These are phyloP conservation scores for Calameuta pallipes DNA, from an alignment of 2,888 invertebrate genomes.

Conservation along the genomic window DNA sequence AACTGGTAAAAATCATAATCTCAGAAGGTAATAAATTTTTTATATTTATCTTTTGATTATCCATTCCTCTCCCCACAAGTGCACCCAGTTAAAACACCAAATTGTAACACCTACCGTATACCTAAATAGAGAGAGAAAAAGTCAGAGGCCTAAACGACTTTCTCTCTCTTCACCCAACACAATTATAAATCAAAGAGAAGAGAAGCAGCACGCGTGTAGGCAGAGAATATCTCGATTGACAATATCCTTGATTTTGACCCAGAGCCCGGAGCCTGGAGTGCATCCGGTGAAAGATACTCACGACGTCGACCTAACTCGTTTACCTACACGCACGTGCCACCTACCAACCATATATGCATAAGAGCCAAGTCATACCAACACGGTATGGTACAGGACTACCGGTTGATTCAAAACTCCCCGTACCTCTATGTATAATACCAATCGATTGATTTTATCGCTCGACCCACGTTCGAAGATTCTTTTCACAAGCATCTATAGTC, in stretches of 20 bases:
- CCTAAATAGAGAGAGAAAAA: background rate
- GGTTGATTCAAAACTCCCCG: background rate
- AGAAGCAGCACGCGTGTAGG: slow-evolving; percentile 19
- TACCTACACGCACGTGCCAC: slow-evolving; percentile 16
- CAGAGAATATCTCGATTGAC: slow-evolving; percentile 12
- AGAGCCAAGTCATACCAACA: background rate
- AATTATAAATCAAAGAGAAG: background rate
- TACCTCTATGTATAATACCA: background rate
- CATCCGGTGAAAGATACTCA: slow-evolving; percentile 35
- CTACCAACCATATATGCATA: background rate
- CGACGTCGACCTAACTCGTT: slow-evolving; percentile 32
- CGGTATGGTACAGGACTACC: background rate
- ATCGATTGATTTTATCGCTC: background rate
- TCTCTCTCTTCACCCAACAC: background rate
- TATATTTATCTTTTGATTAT: too few species aligned
- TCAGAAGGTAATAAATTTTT: background rate
- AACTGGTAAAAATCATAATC: background rate
- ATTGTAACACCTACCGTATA: too few species aligned
- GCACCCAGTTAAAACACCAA: too few species aligned
- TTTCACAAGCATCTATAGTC: background rate
- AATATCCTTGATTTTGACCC: slow-evolving; percentile 36
- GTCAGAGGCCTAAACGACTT: background rate
- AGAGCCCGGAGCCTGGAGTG: slow-evolving; percentile 31
- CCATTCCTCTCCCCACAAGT: too few species aligned
- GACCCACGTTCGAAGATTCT: background rate